Percentiles rank a stretch among this genome's conserved stretches.
phyloP scores from a whole-genome alignment of 2,113 vertebrate species.

The Coracopsis vasa region DNA sequence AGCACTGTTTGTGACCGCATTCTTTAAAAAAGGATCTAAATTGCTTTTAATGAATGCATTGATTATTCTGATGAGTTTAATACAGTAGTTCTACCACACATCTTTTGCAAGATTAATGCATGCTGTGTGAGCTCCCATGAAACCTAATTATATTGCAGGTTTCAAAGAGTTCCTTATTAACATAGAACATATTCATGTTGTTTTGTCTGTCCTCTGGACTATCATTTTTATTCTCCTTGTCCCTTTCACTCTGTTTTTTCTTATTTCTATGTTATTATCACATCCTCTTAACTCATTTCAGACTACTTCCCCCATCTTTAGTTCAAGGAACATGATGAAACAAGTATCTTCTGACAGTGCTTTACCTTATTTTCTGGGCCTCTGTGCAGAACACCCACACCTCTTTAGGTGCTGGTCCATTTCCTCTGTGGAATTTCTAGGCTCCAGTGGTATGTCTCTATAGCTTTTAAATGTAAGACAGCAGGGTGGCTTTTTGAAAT shows the following conservation, averaged over 20 bases:
- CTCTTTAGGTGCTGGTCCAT: slow-evolving; percentile 75
- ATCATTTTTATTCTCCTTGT: slow-evolving; percentile 56
- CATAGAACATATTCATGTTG: slow-evolving; percentile 38
- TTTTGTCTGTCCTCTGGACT: slow-evolving; percentile 63
- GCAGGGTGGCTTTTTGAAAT: slow-evolving; percentile 67
- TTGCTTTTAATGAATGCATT: not conserved
- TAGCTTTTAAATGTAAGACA: slow-evolving; percentile 67
- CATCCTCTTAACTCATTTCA: slow-evolving; percentile 65
- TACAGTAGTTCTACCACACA: not conserved
- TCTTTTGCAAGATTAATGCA: slow-evolving; percentile 29
- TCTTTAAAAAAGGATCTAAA: not conserved
- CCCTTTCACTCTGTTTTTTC: slow-evolving; percentile 46
- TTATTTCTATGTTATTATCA: slow-evolving; percentile 54
- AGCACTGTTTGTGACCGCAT: not conserved
- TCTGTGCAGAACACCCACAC: slow-evolving; percentile 73
- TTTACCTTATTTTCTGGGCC: slow-evolving; percentile 76
- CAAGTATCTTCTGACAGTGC: slow-evolving; percentile 73
- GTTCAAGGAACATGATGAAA: slow-evolving; percentile 74
- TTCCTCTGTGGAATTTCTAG: slow-evolving; percentile 77
- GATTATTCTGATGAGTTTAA: slow-evolving; percentile 6
- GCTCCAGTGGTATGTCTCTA: slow-evolving; percentile 73
- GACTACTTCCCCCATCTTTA: slow-evolving; percentile 60
- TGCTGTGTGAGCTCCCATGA: slow-evolving; percentile 21
- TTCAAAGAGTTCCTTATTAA: slow-evolving; percentile 14
- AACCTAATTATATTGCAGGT: not conserved